Evolutionary conservation across 2,888 invertebrate species (phyloP).

Genomic region (Epicampocera succincta): DNA sequence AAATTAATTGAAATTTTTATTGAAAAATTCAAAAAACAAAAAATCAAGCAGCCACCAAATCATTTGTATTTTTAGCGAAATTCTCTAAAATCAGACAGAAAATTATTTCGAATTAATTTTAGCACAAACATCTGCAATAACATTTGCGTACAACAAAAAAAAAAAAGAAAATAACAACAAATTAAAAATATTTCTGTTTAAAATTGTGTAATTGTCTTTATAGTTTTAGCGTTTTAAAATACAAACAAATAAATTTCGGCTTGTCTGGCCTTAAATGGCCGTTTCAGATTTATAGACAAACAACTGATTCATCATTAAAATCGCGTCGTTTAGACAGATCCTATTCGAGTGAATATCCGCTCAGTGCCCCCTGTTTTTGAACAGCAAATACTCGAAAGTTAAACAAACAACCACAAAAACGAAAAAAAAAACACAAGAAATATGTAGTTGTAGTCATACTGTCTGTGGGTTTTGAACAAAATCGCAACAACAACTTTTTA

Average conservation of each 20-base stretch:
- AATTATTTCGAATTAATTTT: conserved; percentile 17
- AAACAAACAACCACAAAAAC: no score
- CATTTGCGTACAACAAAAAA: conserved; percentile 31
- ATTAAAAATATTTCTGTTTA: conserved; percentile 10
- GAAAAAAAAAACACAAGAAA: conserved; percentile 12
- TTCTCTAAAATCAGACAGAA: no score
- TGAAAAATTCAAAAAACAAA: no score
- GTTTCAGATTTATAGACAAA: conserved; percentile 62
- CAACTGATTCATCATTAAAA: conserved; percentile 66
- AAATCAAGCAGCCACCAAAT: no score
- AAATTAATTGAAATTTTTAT: no score
- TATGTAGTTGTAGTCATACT: conserved; percentile 64
- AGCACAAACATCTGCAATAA: conserved; percentile 30
- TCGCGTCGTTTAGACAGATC: conserved; percentile 52
- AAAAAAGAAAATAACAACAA: not conserved
- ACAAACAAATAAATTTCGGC: conserved; percentile 44
- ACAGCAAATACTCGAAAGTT: conserved; percentile 35
- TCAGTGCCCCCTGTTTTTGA: conserved; percentile 17
- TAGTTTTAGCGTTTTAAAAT: not conserved
- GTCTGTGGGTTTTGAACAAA: conserved; percentile 64
- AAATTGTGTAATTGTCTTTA: conserved; percentile 41
- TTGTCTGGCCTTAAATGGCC: conserved; percentile 67
- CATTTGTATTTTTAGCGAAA: no score
- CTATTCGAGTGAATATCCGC: conserved; percentile 33
- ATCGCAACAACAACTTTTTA: conserved; percentile 35